Conservation (phyloP, 2,113 vertebrate genomes). For the Heterochromis multidens region DNA sequence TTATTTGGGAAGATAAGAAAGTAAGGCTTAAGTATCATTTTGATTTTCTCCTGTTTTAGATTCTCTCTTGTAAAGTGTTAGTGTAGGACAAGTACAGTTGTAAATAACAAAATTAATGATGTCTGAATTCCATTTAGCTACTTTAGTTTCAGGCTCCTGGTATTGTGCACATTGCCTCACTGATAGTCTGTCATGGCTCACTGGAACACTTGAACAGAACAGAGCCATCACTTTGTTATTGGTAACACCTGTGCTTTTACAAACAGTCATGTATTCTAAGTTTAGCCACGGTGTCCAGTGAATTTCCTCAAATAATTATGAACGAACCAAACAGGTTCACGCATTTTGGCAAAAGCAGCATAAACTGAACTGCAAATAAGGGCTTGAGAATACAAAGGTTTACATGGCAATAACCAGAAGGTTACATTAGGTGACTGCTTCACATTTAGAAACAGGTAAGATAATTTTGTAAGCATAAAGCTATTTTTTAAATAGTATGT, state of each 20-base stretch:
- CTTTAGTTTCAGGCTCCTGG: neutral
- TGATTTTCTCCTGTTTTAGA: neutral
- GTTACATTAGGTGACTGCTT: neutral
- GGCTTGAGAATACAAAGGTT: neutral
- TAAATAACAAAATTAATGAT: neutral
- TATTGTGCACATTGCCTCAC: neutral
- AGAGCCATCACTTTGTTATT: neutral
- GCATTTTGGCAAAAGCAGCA: neutral
- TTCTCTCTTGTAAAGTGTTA: neutral
- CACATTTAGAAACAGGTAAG: neutral
- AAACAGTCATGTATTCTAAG: neutral
- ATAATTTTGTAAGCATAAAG: too few species aligned
- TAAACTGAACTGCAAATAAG: neutral
- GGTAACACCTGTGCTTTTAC: neutral
- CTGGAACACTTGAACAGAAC: neutral
- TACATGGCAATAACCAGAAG: neutral
- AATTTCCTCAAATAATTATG: neutral
- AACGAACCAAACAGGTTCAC: neutral
- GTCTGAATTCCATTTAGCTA: neutral
- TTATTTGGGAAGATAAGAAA: neutral
- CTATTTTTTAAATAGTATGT: too few species aligned
- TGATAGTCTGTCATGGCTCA: neutral
- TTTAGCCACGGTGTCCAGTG: neutral
- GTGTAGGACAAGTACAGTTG: neutral
- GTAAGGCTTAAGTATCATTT: neutral